A percentile compares a stretch with the other conserved stretches of the same genome.
These are phyloP conservation scores for Pteromalus puparum DNA, from an alignment of 1,140 invertebrate species.

Conservation along the genomic window DNA sequence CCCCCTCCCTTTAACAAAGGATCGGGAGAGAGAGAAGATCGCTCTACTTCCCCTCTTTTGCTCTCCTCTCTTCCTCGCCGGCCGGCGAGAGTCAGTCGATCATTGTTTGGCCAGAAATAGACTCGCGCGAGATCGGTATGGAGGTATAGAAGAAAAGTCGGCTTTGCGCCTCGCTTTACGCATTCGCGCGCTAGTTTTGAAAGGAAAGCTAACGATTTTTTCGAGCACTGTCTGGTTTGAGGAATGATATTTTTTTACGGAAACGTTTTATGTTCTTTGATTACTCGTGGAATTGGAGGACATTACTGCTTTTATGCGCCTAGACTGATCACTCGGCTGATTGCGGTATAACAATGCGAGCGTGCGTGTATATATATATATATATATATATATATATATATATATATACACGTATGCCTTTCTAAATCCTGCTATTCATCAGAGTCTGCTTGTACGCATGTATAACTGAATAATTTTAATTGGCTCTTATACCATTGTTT, in stretches of 20 bases:
- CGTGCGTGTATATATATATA: too few relatives aligned
- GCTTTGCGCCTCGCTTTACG: neutral
- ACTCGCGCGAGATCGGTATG: neutral
- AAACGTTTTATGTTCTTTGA: too few relatives aligned
- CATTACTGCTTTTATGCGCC: neutral
- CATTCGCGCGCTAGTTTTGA: neutral
- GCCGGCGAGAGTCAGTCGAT: constrained; percentile 53
- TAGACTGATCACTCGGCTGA: neutral
- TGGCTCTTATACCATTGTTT: neutral
- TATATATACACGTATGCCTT: neutral
- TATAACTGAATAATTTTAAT: neutral
- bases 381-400: too few relatives aligned
- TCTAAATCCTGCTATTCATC: neutral
- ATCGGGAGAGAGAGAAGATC: constrained; percentile 56
- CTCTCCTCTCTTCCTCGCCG: constrained; percentile 33
- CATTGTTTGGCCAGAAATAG: constrained; percentile 44
- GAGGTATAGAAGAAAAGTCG: neutral
- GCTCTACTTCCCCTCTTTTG: constrained; percentile 60
- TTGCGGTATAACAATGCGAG: neutral
- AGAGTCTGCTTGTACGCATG: neutral
- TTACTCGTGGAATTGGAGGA: neutral
- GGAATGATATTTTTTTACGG: too few relatives aligned
- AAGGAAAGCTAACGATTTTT: neutral
- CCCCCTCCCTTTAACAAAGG: constrained; percentile 59
- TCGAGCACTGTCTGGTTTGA: too few relatives aligned